Evolutionary conservation across 1,140 invertebrate species (phyloP).

Genomic region (Brachionus rotundiformis): DNA sequence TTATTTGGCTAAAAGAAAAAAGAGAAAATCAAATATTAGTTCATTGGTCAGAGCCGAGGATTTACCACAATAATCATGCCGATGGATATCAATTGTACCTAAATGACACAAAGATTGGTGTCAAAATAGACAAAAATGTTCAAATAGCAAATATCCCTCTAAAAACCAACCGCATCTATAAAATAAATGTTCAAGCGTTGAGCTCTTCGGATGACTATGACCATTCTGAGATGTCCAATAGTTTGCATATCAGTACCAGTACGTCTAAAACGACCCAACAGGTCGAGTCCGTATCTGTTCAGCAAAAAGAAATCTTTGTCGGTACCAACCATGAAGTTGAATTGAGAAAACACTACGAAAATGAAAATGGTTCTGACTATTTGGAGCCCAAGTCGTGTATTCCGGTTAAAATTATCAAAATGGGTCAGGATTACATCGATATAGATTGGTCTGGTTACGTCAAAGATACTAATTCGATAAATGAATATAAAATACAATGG

Average conservation of each 20-base stretch:
- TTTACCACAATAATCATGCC: constrained; percentile 60
- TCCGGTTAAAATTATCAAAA: constrained; percentile 58
- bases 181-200: constrained; percentile 60
- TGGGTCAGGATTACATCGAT: constrained; percentile 59
- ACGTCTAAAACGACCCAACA: background rate
- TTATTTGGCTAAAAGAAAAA: constrained; percentile 60
- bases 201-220: constrained; percentile 57
- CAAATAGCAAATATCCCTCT: constrained; percentile 62
- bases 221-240: constrained; percentile 61
- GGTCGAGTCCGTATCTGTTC: background rate
- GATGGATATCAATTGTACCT: constrained; percentile 63
- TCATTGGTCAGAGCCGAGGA: constrained; percentile 62
- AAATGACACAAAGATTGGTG: constrained; percentile 63
- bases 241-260: constrained; percentile 57
- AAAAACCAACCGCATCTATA: constrained; percentile 62
- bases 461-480: constrained; percentile 56
- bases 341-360: background rate
- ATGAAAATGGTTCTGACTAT: constrained; percentile 54
- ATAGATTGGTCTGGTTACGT: constrained; percentile 61
- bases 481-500: constrained; percentile 59
- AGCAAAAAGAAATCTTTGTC: constrained; percentile 24
- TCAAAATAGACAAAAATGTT: constrained; percentile 58
- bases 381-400: constrained; percentile 53
- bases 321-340: background rate
- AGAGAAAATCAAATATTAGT: constrained; percentile 61